Percentiles rank a stretch among this genome's conserved stretches.
Evolutionary conservation across 2,113 vertebrate species (phyloP).

Genomic region (Phodopus roborovskii): DNA sequence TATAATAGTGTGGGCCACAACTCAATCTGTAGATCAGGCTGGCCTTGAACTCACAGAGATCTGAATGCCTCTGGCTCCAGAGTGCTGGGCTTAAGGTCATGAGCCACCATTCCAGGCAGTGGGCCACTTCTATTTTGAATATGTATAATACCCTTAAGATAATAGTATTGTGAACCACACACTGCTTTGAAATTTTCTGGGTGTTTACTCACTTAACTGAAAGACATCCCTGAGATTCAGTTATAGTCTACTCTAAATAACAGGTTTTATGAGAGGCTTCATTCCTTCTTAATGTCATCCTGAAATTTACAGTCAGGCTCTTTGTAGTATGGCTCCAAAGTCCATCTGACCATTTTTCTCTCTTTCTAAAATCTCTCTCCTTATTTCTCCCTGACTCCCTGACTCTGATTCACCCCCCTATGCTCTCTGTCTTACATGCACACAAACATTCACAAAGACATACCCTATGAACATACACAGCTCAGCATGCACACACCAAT

Average conservation of each 20-base stretch:
- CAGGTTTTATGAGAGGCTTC: not conserved
- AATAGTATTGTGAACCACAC: not conserved
- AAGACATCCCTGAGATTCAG: not conserved
- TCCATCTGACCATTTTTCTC: not conserved
- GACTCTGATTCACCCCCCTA: not conserved
- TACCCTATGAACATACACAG: not conserved
- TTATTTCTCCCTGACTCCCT: not conserved
- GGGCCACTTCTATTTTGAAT: not conserved
- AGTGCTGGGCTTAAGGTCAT: no score
- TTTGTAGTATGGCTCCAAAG: not conserved
- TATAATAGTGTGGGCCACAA: not conserved
- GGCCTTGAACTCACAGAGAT: no score
- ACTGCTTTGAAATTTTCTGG: not conserved
- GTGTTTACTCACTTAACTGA: constrained; percentile 18
- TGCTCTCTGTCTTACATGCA: not conserved
- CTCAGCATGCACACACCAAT: not conserved
- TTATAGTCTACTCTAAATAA: not conserved
- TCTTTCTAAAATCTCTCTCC: not conserved
- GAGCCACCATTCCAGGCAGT: not conserved
- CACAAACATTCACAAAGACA: not conserved
- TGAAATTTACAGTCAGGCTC: not conserved
- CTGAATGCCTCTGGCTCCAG: no score
- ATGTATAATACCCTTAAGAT: not conserved
- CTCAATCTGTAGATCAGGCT: no score
- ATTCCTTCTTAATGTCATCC: not conserved